Base-by-base conservation (phyloP, 2,797 vertebrate species). In the Margarornis squamiger region DNA sequence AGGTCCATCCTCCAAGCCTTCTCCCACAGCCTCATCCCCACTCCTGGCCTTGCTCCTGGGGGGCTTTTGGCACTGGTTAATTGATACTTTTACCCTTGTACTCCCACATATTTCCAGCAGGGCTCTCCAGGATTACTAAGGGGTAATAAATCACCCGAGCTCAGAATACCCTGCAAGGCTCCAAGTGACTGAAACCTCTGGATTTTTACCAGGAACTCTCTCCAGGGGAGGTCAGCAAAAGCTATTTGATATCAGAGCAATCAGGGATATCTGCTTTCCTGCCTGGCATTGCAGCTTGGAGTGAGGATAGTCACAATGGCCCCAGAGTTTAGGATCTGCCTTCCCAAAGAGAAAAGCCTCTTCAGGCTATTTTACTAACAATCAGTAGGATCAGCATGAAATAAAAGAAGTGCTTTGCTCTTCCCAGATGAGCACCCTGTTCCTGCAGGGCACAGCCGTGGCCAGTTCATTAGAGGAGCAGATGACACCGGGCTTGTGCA, bases 71-170 rank as follows among this genome's bases (percentile, higher is more conserved):
- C 74, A 89, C 59, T 49, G n/a, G 46, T 36, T 58, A 80, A 65
- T 23, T 52, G 70, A 87, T 65, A 76, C 18, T 43, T 74, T 77
- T 18, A 66, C 49, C 66, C 48, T 89, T 34, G 18, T 17, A 71
- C 21, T 65, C 48, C 71, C 22, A 3, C 14, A 1, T 30, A 72
- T 74, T 90, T 82, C 27, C 70, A 92, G 43, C 48, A 65, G 48
- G 30, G 63, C 55, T 71, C 62, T 81, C 71, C 73, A 57, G 39
- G 58, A 55, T 49, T 79, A 20, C 62, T 34, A 41, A 24, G 39
- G n/a, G 78, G 52, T 41, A 90, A 91, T 95, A 87, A 91, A 94
- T 89, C 88, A 90, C 15, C 27, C 43, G 72, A 75, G 62, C 79
- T 90, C 82, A 66, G 71, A 85, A 90, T 61, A 9, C 22, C 38